Evolutionary conservation across 2,113 vertebrate species (phyloP), one percentile per base, ranked within the genome.

Genomic region (Ariopsis seemanni): DNA sequence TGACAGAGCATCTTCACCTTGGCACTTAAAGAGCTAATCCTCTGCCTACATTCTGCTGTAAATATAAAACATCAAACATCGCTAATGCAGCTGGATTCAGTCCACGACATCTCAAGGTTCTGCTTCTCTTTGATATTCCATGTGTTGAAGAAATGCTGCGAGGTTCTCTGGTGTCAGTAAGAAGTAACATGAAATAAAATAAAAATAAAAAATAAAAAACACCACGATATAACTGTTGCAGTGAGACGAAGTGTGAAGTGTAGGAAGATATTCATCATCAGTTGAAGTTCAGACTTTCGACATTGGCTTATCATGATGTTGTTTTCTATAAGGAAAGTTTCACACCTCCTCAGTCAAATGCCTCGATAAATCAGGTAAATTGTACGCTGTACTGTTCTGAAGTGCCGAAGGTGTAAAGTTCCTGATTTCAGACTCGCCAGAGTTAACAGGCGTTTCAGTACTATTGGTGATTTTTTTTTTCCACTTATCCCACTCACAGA

Each of bases 261-360:
- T 82, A 84, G 62, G 62, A 71, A 69, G 82, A 52, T 62, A 42
- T 82, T 25, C 57, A 62, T 81, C 53, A 60, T 82, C 57, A 55
- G 75, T n/a, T 7, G 55, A 34, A 55, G 75, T 27, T 53, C 52
- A 55, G 75, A 55, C 52, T 79, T 79, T 79, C 15, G 18, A 57
- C 27, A 22, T 30, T 20, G 30, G 18, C 57, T 60, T 22, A 22
- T 60, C 34, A 48, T 48, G 30, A 9, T 20, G 27, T 12, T 48
- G n/a, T 34, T 80, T 80, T 58, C 11, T 58, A 80, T 80, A 62
- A 82, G 79, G 42, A 81, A 81, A 60, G 27, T 81, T 81, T 60
- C 27, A 81, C 57, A 12, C 79, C 79, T 81, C 60, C 79, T 34
- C 79, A 2, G 18, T 81, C 15, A 81, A 60, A 81, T 10, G 34